Evolutionary conservation across 1,140 invertebrate species (phyloP), one percentile per base, ranked within the genome.

Genomic region (Mamestra configurata): DNA sequence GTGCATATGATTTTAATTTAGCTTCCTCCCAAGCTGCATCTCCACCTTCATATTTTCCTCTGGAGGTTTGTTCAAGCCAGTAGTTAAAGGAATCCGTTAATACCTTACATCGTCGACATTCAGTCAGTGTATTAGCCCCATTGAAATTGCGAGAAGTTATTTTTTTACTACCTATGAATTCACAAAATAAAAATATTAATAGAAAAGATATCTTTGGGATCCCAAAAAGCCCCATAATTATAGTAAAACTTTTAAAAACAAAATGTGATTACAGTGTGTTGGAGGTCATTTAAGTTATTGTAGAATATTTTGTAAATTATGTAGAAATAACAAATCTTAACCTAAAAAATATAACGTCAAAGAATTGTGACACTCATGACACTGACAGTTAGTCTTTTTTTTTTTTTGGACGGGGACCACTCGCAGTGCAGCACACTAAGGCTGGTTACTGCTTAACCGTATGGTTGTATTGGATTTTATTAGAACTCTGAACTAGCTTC

Each of bases 11-110:
- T 82, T 97, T 97, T 83, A 99, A 95, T 87, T 98, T 98, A 79
- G 98, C 97, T 95, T 99, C 98, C 94, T 99, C 99, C 99, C 99
- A 99, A 61, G 98, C 98, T 11, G 98, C 98, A 94, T 99, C 99
- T 13, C 99, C 99, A 61, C 99, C 99, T 91, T 98, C 99, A 96
- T 98, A 99, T 93, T 99, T 99, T 37, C 98, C 98, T 86, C 98
- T 97, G 40, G 97, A 96, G 3, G 99, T 99, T 92, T 96, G 97
- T 55, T 98, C 97, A 76, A 99, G 72, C 93, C 93, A 94, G 64
- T 92, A 68, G 24, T 82, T 90, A 79, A 94, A 92, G 6, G 93
- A 94, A 79, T 92, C 89, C 24, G 88, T 88, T 66, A 93, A 77
- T 43, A 92, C 55, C 82, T 91, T 90, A 86, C 93, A 95, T 5